Evolutionary conservation across 1,140 invertebrate genomes (phyloP), one percentile per base, ranked within the genome.

Genomic region (Copidosoma floridanum): DNA sequence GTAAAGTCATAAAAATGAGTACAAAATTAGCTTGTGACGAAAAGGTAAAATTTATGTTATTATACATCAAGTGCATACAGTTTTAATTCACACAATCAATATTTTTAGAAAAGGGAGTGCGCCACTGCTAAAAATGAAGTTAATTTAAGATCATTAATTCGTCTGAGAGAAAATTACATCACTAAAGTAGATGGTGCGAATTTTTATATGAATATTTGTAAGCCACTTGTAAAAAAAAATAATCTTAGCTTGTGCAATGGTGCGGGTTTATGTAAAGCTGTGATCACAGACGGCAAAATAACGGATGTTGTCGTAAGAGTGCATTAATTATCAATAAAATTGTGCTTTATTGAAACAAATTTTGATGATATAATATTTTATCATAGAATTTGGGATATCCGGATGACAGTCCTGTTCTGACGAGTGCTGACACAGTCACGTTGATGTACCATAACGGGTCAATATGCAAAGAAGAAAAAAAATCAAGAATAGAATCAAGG

Each of bases 341-440:
- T n/a, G n/a, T n/a, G n/a, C n/a, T n/a, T n/a, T n/a, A n/a, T n/a
- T n/a, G n/a, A n/a, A n/a, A n/a, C n/a, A n/a, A n/a, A n/a, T n/a
- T n/a, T n/a, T n/a, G n/a, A n/a, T n/a, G n/a, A n/a, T n/a, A n/a
- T n/a, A n/a, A n/a, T n/a, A n/a, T n/a, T 47, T 61, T 61, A 53
- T 57, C n/a, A 50, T 53, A 83, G 81, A 83, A 74, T 71, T 74
- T 84, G 51, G 82, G 82, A 16, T 80, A 77, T 63, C 74, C 76
- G 20, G 55, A 73, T 52, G 63, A 73, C 3, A 73, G 63, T 38
- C 72, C 77, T 23, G 50, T 61, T 60, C 54, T 69, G 16, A 65
- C 66, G 52, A 74, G 71, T 63, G 70, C 73, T 40, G 38, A 67
- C 41, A 65, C 71, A 14, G 58, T 78, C 48, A n/a, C n/a, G n/a